Base-by-base conservation (phyloP, 2,113 vertebrate genomes). In the Bos javanicus region DNA sequence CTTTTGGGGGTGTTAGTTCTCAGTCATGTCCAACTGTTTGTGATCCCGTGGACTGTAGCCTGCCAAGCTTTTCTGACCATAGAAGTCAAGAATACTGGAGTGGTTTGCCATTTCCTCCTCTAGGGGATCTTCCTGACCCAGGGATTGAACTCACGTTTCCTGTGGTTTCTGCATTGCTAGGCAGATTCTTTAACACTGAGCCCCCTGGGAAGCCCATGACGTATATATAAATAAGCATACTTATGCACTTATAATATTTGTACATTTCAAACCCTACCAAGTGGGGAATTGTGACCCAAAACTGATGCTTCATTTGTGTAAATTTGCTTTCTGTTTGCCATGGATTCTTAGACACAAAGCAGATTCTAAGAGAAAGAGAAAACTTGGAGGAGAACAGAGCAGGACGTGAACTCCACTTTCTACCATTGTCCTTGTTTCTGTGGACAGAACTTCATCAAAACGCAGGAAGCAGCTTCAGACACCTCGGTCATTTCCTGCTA, bases 151-250 rank as follows among this genome's bases (percentile, higher is more conserved):
- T 26, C 23, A 26, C 1, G 13, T 76, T 43, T 76, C 39, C 39
- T 76, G 71, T 14, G 12, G 71, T 43, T 43, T 76, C 39, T 43
- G 23, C 13, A 14, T 15, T 26, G 21, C 11, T 39, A 76, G 23
- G 23, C 23, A 76, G 71, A 25, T 76, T 39, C 36, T 74, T 74
- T 74, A 43, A 36, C 21, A 26, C 36, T 76, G 36, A 76, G 23
- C 12, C 36, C 39, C 36, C 11, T 76, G 71, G 21, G 36, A 43
- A 39, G 71, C 12, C 71, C 71, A 3, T 3, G 0, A 1, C 3
- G 1, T 25, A 1, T 5, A 0, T 1, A 2, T 6, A 16, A 4
- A 7, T 3, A 21, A 33, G 19, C 19, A 0, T 5, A 5, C 1
- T 3, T 1, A 8, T 30, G 2, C 21, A 16, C 21, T 19, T 85